phyloP scores from a whole-genome alignment of 2,888 invertebrate species.

The Resseliella maxima region DNA sequence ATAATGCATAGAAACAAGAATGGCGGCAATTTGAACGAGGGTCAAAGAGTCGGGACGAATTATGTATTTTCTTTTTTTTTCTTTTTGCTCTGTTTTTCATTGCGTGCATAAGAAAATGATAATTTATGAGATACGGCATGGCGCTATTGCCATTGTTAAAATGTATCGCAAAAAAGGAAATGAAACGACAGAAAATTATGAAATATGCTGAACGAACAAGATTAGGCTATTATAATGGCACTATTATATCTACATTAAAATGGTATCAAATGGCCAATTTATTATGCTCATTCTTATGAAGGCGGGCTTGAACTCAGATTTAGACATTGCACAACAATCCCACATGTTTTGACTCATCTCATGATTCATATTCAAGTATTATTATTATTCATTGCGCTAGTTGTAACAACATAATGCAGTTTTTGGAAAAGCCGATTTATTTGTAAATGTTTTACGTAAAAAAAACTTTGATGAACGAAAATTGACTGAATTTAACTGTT shows the following conservation, averaged over 20 bases:
- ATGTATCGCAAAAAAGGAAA: background rate
- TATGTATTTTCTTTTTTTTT: background rate
- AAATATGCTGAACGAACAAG: background rate
- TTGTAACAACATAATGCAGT: background rate
- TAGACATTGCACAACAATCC: background rate
- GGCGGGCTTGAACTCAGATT: background rate
- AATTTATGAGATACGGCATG: background rate
- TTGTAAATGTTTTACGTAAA: background rate
- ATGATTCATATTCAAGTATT: background rate
- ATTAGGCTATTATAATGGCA: constrained; percentile 45
- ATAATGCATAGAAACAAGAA: background rate
- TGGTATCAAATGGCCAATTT: constrained; percentile 38
- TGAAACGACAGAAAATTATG: background rate
- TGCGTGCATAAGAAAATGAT: background rate
- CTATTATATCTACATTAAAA: constrained; percentile 34
- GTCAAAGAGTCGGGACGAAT: background rate
- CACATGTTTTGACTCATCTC: background rate
- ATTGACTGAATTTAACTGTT: constrained; percentile 1
- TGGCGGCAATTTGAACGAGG: too few relatives aligned
- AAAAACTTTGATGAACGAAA: background rate
- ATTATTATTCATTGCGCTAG: constrained; percentile 13
- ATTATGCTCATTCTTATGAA: constrained; percentile 1
- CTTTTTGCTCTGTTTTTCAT: background rate
- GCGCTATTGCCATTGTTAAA: background rate
- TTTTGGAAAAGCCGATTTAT: background rate